Conservation (phyloP, 2,888 invertebrate species). For the Eupeodes luniger region DNA sequence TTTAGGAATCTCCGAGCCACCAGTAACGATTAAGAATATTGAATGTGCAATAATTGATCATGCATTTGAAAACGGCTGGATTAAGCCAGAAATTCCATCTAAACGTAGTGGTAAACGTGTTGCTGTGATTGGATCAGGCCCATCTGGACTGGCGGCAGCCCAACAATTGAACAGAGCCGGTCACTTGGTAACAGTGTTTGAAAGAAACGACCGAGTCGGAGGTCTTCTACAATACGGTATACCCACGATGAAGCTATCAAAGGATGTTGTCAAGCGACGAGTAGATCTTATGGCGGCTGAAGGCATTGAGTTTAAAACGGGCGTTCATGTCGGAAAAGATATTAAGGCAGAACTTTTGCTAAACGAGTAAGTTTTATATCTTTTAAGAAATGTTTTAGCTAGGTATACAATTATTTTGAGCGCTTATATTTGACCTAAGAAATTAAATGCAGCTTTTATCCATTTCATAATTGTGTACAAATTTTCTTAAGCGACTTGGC, state of each 20-base stretch:
- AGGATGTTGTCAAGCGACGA: constrained; percentile 95
- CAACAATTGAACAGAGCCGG: constrained; percentile 98
- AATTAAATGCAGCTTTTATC: no score
- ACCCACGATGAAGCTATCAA: constrained; percentile 99
- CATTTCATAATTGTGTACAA: no score
- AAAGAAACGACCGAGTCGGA: constrained; percentile 97
- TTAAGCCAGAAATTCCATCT: constrained; percentile 91
- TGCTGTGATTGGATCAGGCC: constrained; percentile 97
- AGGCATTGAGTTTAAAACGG: constrained; percentile 95
- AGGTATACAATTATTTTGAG: no score
- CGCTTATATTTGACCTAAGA: no score
- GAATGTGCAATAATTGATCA: constrained; percentile 99
- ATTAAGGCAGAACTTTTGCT: constrained; percentile 90
- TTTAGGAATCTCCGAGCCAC: constrained; percentile 96
- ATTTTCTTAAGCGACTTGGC: no score
- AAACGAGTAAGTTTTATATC: constrained; percentile 85
- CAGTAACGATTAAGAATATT: constrained; percentile 99
- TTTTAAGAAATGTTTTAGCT: background rate
- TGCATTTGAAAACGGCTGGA: constrained; percentile 98
- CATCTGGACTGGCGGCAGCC: constrained; percentile 97
- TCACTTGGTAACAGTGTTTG: constrained; percentile 97
- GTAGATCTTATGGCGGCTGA: constrained; percentile 94
- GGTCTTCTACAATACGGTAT: constrained; percentile 99
- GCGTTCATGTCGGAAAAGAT: constrained; percentile 95
- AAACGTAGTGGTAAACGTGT: constrained; percentile 91